Percentiles rank a stretch among this genome's conserved stretches.
These are phyloP conservation scores for Nowickia ferox DNA, from an alignment of 2,888 invertebrate genomes.

Conservation along the genomic window DNA sequence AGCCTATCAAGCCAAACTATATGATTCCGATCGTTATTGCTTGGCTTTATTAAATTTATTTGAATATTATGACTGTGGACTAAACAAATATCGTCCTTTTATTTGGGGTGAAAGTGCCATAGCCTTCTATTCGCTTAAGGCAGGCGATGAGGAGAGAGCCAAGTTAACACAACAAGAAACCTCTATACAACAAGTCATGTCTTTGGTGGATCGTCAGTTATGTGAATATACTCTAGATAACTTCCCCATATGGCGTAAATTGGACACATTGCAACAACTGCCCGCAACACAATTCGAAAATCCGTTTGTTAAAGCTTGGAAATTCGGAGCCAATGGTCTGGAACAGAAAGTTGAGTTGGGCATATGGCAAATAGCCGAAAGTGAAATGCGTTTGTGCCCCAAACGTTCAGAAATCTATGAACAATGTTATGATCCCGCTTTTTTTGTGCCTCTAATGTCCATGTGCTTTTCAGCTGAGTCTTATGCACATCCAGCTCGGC, in stretches of 20 bases:
- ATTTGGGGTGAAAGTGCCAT: slow-evolving; percentile 93
- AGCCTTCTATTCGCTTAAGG: slow-evolving; percentile 88
- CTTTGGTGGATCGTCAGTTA: slow-evolving; percentile 87
- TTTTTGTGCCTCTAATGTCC: slow-evolving; percentile 90
- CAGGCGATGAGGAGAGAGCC: slow-evolving; percentile 83
- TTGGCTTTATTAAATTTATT: slow-evolving; percentile 88
- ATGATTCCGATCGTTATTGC: slow-evolving; percentile 88
- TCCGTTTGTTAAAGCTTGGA: slow-evolving; percentile 72
- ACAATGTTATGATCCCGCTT: slow-evolving; percentile 91
- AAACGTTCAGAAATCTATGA: slow-evolving; percentile 78
- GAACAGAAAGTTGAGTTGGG: slow-evolving; percentile 79
- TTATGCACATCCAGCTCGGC: slow-evolving; percentile 88
- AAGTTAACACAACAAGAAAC: slow-evolving; percentile 87
- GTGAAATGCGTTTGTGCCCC: slow-evolving; percentile 79
- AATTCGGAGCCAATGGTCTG: slow-evolving; percentile 78
- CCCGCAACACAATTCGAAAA: slow-evolving; percentile 77
- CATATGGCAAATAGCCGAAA: slow-evolving; percentile 72
- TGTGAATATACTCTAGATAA: slow-evolving; percentile 88
- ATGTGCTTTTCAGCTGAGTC: slow-evolving; percentile 90
- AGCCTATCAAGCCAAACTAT: slow-evolving; percentile 90
- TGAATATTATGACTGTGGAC: slow-evolving; percentile 87
- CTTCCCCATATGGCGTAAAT: slow-evolving; percentile 87
- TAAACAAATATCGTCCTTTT: slow-evolving; percentile 89
- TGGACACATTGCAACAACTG: slow-evolving; percentile 82
- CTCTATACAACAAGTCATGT: slow-evolving; percentile 88